Conservation (phyloP, 1,140 invertebrate species). For the Drosophila ogumai region DNA sequence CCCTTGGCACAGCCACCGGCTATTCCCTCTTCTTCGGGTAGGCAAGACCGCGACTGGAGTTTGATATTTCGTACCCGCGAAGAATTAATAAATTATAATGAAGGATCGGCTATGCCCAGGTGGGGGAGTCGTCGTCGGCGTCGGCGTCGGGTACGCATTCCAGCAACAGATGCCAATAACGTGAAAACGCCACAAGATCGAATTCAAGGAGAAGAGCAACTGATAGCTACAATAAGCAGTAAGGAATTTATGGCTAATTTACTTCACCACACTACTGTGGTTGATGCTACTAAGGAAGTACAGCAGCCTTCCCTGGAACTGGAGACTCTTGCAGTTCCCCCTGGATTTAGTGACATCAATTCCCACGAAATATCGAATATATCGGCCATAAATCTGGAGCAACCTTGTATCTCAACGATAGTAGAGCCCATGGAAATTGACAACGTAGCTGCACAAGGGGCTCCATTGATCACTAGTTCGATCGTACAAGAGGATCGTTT, state of each 20-base stretch:
- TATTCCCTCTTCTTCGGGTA: background rate
- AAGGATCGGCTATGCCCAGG: background rate
- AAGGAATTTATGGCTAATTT: conserved; percentile 46
- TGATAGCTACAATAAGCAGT: background rate
- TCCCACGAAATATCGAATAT: no score
- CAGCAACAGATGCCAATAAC: background rate
- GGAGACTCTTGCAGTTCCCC: background rate
- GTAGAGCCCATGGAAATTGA: conserved; percentile 5
- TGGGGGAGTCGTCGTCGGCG: background rate
- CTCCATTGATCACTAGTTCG: background rate
- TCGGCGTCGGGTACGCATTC: background rate
- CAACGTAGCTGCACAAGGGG: background rate
- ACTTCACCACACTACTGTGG: conserved; percentile 7
- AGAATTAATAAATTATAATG: conserved; percentile 16
- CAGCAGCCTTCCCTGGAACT: no score
- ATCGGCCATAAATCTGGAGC: background rate
- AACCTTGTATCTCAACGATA: background rate
- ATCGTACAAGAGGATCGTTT: background rate
- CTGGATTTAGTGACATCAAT: background rate
- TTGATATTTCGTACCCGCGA: conserved; percentile 45
- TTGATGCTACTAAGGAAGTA: background rate
- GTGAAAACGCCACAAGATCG: background rate
- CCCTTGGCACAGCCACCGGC: background rate
- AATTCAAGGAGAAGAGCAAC: background rate
- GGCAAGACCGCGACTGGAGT: conserved; percentile 34